These are phyloP conservation scores for Haliclystus octoradiatus DNA, from an alignment of 30 jellyfish, hydroid and myxozoan genomes.

Conservation along the genomic window DNA sequence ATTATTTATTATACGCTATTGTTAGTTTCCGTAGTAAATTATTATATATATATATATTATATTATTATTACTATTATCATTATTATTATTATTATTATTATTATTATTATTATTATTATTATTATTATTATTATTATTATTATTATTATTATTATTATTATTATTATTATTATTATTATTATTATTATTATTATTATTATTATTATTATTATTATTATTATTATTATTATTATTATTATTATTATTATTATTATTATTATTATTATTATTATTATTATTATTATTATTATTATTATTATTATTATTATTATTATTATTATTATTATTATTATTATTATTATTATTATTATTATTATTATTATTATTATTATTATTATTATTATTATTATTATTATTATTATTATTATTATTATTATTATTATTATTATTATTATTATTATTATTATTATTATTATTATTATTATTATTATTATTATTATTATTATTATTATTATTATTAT, in stretches of 20 bases:
- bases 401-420: background rate
- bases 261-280: background rate
- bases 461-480: background rate
- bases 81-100: background rate
- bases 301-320: background rate
- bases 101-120: background rate
- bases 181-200: background rate
- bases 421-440: background rate
- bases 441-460: background rate
- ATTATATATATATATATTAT: no score
- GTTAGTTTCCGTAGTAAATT: no score
- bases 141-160: background rate
- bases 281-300: background rate
- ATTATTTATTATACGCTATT: no score
- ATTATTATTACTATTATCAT: slow-evolving; percentile 1
- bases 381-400: background rate
- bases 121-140: background rate
- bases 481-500: background rate
- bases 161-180: background rate
- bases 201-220: background rate
- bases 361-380: background rate
- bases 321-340: background rate
- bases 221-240: background rate
- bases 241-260: background rate
- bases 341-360: background rate